These are phyloP conservation scores for Acrocephalus arundinaceus DNA, from an alignment of 2,113 vertebrate species.

Conservation along the genomic window DNA sequence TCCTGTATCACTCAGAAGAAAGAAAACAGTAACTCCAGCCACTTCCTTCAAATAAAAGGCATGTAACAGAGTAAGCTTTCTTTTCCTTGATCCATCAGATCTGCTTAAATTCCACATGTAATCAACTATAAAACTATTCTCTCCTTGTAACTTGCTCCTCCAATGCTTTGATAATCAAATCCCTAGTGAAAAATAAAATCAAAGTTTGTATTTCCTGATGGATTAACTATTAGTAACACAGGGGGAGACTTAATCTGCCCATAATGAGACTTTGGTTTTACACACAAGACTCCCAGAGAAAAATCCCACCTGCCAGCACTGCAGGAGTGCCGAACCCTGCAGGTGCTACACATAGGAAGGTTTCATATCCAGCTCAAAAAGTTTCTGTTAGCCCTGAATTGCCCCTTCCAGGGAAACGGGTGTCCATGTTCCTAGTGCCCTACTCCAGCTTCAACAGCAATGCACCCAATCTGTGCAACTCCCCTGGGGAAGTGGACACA, in stretches of 20 bases:
- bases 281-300: not conserved
- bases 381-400: not conserved
- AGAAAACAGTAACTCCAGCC: not conserved
- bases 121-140: not conserved
- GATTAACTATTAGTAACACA: not conserved
- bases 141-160: not conserved
- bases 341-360: not conserved
- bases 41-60: not conserved
- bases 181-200: not conserved
- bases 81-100: not conserved
- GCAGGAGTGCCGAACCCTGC: not conserved
- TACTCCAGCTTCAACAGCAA: not conserved
- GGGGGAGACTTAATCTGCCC: not conserved
- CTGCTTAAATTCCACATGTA: not conserved
- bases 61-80: not conserved
- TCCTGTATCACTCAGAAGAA: not conserved
- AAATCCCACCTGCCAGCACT: accelerated
- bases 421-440: accelerated
- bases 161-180: conserved; percentile 3
- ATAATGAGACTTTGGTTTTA: not conserved
- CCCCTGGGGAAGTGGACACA: not conserved
- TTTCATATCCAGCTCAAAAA: not conserved
- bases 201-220: not conserved
- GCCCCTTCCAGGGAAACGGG: not conserved
- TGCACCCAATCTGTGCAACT: not conserved